phyloP scores from a whole-genome alignment of 2,113 vertebrate species.

The Larimichthys polyactis region DNA sequence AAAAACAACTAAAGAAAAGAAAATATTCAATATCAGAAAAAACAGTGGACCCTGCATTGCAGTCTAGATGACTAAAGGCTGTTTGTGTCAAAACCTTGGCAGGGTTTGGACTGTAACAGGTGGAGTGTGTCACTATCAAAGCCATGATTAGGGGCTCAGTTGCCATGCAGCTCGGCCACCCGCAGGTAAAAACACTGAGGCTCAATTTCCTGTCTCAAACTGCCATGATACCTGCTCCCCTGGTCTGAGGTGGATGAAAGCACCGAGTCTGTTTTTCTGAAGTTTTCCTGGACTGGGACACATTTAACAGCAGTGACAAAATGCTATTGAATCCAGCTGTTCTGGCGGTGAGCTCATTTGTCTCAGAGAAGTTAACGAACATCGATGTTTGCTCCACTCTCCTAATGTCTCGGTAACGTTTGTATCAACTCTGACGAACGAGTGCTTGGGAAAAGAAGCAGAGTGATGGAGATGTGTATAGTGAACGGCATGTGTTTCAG shows the following conservation, averaged over 20 bases:
- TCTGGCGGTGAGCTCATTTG: constrained; percentile 14
- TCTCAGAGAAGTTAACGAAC: constrained; percentile 36
- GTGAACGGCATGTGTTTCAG: background rate
- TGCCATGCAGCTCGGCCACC: background rate
- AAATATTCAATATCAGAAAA: background rate
- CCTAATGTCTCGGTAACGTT: constrained; percentile 36
- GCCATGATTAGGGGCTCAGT: background rate
- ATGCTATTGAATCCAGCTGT: constrained; percentile 23
- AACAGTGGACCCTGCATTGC: background rate
- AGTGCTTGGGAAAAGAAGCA: background rate
- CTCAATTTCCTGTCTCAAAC: background rate
- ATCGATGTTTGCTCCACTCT: constrained; percentile 12
- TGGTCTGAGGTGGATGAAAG: background rate
- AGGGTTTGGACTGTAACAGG: background rate
- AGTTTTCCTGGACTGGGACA: background rate
- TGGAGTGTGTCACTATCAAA: background rate
- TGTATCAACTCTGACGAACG: constrained; percentile 39
- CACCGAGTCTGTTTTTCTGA: background rate
- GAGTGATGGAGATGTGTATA: background rate
- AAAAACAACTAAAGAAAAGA: background rate
- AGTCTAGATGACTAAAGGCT: background rate
- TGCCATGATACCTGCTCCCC: background rate
- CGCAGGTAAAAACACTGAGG: background rate
- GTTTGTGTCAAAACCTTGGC: background rate
- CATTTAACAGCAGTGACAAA: constrained; percentile 5